phyloP scores from a whole-genome alignment of 1,140 invertebrate species.

The Trichogramma pretiosum region DNA sequence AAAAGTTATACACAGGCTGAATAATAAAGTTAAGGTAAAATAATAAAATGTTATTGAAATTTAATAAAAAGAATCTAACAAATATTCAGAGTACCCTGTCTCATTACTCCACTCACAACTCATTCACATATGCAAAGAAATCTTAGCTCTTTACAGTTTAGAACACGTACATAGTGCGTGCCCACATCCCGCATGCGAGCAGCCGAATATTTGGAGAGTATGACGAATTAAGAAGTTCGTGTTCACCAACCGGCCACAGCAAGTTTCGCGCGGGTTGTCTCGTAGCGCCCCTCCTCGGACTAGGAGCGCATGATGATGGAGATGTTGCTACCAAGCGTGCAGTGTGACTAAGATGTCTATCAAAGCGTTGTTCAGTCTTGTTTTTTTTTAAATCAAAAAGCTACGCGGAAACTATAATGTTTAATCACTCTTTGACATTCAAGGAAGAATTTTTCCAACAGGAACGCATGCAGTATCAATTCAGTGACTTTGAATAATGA shows the following conservation, averaged over 20 bases:
- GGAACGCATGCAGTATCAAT: constrained; percentile 47
- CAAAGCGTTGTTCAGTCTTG: too few species aligned
- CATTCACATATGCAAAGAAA: too few species aligned
- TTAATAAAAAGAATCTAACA: too few species aligned
- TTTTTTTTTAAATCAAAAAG: too few species aligned
- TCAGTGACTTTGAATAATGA: too few species aligned
- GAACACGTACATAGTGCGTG: constrained; percentile 27
- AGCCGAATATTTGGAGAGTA: constrained; percentile 28
- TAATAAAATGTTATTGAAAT: too few species aligned
- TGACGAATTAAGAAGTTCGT: not conserved
- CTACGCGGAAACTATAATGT: too few species aligned
- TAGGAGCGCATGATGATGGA: constrained; percentile 28
- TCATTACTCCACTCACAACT: too few species aligned
- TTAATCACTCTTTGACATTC: constrained; percentile 43
- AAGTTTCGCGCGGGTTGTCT: constrained; percentile 46
- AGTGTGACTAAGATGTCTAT: not conserved
- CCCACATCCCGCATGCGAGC: constrained; percentile 44
- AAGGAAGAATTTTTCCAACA: constrained; percentile 48
- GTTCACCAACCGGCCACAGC: constrained; percentile 23
- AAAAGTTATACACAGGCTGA: too few species aligned
- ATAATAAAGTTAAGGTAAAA: too few species aligned
- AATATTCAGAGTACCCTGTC: too few species aligned
- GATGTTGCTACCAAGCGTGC: not conserved
- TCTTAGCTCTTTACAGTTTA: too few species aligned
- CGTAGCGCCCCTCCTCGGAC: constrained; percentile 40